Conservation (phyloP, 2,797 vertebrate species). For the Huso huso region DNA sequence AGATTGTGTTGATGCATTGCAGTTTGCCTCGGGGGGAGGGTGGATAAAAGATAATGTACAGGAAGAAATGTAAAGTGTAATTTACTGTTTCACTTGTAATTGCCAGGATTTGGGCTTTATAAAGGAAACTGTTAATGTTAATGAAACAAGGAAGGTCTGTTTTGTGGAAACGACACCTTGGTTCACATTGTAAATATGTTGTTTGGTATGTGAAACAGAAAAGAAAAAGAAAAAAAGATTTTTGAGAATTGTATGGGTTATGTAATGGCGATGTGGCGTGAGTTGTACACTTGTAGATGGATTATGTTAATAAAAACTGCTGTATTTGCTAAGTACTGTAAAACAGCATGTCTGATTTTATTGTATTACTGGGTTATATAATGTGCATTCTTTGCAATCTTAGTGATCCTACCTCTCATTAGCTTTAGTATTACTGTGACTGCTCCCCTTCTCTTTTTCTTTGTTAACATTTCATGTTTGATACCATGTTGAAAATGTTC, state of each 20-base stretch:
- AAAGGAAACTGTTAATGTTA: slow-evolving; percentile 1
- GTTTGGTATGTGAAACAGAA: slow-evolving; percentile 16
- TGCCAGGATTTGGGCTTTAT: not conserved
- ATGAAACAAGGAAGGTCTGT: not conserved
- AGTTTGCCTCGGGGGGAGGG: not conserved
- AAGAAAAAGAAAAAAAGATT: not conserved
- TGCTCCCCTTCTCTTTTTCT: no score
- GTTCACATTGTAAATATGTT: slow-evolving; percentile 40
- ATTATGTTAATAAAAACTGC: slow-evolving; percentile 8
- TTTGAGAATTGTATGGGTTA: slow-evolving; percentile 5
- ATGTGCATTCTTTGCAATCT: no score
- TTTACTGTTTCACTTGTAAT: slow-evolving; percentile 7
- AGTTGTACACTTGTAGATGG: not conserved
- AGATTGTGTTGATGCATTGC: not conserved
- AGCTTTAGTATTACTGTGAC: no score
- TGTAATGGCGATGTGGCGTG: not conserved
- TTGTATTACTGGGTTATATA: not conserved
- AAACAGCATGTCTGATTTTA: slow-evolving; percentile 43
- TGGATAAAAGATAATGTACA: slow-evolving; percentile 1
- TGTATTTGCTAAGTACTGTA: slow-evolving; percentile 39
- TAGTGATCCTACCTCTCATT: no score
- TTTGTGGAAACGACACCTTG: slow-evolving; percentile 30
- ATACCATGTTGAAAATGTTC: no score
- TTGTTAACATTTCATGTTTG: no score
- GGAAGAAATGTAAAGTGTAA: slow-evolving; percentile 3